These are phyloP conservation scores for Drosophila nigrodunni DNA, from an alignment of 1,140 invertebrate genomes.

Conservation along the genomic window DNA sequence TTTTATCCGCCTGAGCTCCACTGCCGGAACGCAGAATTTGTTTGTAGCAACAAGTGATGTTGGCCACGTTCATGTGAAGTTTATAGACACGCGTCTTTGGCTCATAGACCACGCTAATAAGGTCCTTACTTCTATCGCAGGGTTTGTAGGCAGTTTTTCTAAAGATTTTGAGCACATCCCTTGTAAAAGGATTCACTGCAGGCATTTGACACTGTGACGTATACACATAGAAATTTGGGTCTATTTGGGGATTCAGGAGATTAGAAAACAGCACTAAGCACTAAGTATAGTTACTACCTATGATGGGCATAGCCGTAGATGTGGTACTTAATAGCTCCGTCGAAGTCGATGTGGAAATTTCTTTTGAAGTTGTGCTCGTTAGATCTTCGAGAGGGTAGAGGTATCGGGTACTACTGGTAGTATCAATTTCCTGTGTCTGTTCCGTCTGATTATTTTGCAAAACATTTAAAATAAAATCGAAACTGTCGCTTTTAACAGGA, in stretches of 20 bases:
- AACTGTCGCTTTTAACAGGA: not conserved
- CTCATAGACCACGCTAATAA: conserved; percentile 85
- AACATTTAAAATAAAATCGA: no score
- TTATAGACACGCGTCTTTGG: conserved; percentile 36
- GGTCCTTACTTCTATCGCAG: conserved; percentile 85
- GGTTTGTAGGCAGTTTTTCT: conserved; percentile 85
- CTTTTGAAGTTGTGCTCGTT: not conserved
- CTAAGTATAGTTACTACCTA: conserved; percentile 13
- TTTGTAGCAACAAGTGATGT: conserved; percentile 86
- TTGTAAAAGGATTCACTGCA: conserved; percentile 88
- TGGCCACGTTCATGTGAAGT: conserved; percentile 61
- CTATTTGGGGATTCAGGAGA: not conserved
- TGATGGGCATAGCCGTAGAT: not conserved
- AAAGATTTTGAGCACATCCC: conserved; percentile 87
- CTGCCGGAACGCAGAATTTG: conserved; percentile 82
- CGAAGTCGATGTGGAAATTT: not conserved
- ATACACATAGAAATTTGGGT: conserved; percentile 57
- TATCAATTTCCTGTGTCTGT: not conserved
- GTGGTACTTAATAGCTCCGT: not conserved
- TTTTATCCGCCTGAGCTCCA: conserved; percentile 79
- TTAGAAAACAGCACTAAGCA: not conserved
- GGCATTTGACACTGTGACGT: conserved; percentile 87
- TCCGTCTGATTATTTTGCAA: no score
- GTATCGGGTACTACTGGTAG: not conserved
- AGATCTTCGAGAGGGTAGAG: not conserved